Base-by-base conservation (phyloP, 2,113 vertebrate species). In the Vulpes lagopus region DNA sequence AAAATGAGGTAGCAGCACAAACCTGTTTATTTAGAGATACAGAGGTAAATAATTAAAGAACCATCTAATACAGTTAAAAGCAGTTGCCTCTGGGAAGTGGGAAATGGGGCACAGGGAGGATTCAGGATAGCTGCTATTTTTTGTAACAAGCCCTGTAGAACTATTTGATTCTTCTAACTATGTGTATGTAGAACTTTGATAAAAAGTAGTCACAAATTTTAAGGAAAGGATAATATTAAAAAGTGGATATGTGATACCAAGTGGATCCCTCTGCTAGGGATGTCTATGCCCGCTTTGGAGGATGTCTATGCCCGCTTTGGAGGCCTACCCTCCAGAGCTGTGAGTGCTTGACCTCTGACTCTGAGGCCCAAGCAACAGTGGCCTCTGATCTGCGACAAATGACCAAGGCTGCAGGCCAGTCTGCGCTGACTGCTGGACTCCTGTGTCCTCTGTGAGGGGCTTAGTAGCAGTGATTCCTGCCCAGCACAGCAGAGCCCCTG, bases 21-120 rank as follows among this genome's bases (percentile, higher is more conserved):
- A 30, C 59, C 16, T 15, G 17, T 49, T 35, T 81, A 15, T 85
- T 78, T 93, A 81, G 76, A 67, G 55, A 51, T 71, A 51, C 2
- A 30, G 55, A 85, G 49, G 55, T 86, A 78, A 88, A 22, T 87
- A 80, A 78, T 55, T 83, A 91, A 59, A 95, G 64, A 81, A 55
- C 79, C 16, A 1, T 57, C 35, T 67, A 27, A 38, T 32, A 43
- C 5, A 73, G 69, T 69, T 73, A 12, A 23, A 74, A 74, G 23
- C 22, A 23, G 79, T 78, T 80, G 86, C 60, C 80, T 69, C 19
- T 82, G 49, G 89, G 32, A 90, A 74, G n/a, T 12, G 32, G 67
- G 17, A 81, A 85, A 53, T 74, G 7, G 81, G n/a, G 9, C 22
- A 51, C 23, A 94, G 30, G 65, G n/a, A 78, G 88, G n/a, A 60